phyloP scores from a whole-genome alignment of 2,113 vertebrate species.

The Pachyramphus minor region DNA sequence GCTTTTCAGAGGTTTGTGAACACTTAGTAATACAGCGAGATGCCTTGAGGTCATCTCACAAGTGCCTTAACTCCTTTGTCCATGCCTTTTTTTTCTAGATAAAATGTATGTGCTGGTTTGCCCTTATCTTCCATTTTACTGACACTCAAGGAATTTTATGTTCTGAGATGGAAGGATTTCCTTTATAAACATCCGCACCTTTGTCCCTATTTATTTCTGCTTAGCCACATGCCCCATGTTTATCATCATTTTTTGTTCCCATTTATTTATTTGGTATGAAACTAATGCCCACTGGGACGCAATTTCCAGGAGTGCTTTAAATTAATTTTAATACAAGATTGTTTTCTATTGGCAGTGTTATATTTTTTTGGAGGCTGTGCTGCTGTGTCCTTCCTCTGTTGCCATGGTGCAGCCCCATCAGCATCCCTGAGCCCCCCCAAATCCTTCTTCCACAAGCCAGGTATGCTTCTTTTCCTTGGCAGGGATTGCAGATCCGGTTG shows the following conservation, averaged over 20 bases:
- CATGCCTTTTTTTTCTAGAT: background rate
- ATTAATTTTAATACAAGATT: background rate
- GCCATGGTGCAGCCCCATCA: background rate
- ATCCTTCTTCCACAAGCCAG: background rate
- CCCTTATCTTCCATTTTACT: background rate
- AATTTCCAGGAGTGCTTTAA: background rate
- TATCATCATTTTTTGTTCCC: background rate
- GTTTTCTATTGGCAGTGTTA: background rate
- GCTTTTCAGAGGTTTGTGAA: background rate
- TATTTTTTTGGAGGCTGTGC: background rate
- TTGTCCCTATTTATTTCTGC: background rate
- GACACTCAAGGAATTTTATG: background rate
- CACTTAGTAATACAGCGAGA: background rate
- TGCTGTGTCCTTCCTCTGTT: background rate
- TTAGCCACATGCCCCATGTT: background rate
- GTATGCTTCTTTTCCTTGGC: background rate
- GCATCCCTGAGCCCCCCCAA: accelerated
- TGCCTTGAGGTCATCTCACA: background rate
- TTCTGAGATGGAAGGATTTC: background rate
- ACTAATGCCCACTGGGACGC: background rate
- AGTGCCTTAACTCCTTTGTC: background rate
- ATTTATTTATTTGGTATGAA: background rate
- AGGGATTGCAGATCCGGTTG: accelerated
- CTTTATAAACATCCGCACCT: background rate
- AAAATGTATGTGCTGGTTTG: background rate